Evolutionary conservation across 2,888 invertebrate species (phyloP), one percentile per base, ranked within the genome.

Genomic region (Lasioglossum villosulum): DNA sequence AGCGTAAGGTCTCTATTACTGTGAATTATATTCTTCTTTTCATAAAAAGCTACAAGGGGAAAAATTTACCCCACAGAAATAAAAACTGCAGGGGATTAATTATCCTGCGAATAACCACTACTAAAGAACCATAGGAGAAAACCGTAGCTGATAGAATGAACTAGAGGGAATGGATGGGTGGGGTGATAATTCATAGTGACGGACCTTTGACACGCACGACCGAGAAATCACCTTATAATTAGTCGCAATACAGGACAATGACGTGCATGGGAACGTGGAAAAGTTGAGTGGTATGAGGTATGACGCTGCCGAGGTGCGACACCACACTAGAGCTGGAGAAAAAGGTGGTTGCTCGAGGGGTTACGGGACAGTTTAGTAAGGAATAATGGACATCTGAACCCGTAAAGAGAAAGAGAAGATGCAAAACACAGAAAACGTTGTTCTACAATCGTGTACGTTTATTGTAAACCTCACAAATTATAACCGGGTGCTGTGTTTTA

Each of bases 181-280:
- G 75, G 66, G 52, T 48, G 52, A 72, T 37, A 81, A 82, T 68
- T 75, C 34, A 30, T 77, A 71, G 52, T 59, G 78, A 81, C 84
- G 56, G 63, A 56, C 63, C 68, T 83, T 52, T 75, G 83, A 79
- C 88, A 88, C 80, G 88, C 88, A 68, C 89, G 78, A 86, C 80
- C 48, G 86, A 88, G 90, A 90, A 89, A 92, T 91, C 89, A 82
- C 87, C 91, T 91, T 90, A 90, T 91, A 92, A 93, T 93, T 93
- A 92, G 92, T 86, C 89, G 86, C 91, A 86, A 90, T 89, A 88
- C 86, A 82, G 82, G 86, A 90, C 86, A 87, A 91, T 89, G 89
- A 86, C 87, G 81, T 82, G 86, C 82, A 80, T 70, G 63, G 82
- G 82, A 83, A 81, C 82, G 78, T 12, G 86, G 84, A 63, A 75